Conservation (phyloP, 2,888 invertebrate genomes). For the Eupeodes luniger region DNA sequence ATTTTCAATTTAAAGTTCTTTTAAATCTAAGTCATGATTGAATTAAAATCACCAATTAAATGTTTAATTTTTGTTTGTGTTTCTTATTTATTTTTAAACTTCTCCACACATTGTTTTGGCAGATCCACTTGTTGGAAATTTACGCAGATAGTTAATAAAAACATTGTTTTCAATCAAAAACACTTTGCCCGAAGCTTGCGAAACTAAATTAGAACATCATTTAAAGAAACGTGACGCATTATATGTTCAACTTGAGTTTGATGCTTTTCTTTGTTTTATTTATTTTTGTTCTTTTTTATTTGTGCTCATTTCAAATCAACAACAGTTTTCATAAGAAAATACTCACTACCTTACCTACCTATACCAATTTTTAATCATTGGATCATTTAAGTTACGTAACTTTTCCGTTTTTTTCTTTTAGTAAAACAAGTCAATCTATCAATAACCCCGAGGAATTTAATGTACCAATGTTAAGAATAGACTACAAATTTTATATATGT, state of each 20-base stretch:
- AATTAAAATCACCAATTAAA: slow-evolving; percentile 4
- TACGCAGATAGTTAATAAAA: slow-evolving; percentile 18
- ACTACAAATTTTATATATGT: slow-evolving; percentile 35
- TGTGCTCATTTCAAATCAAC: background rate
- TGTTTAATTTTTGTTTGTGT: background rate
- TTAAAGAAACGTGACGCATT: slow-evolving; percentile 26
- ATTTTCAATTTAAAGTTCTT: background rate
- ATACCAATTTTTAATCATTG: background rate
- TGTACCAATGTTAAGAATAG: slow-evolving; percentile 3
- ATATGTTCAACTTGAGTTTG: slow-evolving; percentile 21
- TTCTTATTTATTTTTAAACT: background rate
- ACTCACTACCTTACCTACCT: background rate
- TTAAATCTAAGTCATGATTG: background rate
- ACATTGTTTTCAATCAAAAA: slow-evolving; percentile 33
- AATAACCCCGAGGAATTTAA: slow-evolving; percentile 24
- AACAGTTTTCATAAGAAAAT: background rate
- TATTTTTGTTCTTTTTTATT: slow-evolving; percentile 7
- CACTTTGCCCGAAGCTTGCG: slow-evolving; percentile 12
- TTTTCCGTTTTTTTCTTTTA: background rate
- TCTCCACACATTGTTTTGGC: background rate
- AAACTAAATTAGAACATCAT: slow-evolving; percentile 20
- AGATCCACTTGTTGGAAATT: slow-evolving; percentile 42
- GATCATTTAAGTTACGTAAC: slow-evolving; percentile 15
- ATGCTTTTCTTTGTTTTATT: background rate
- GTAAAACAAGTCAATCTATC: slow-evolving; percentile 51